Conservation (phyloP, 2,113 vertebrate species). For the Ascaphus truei region DNA sequence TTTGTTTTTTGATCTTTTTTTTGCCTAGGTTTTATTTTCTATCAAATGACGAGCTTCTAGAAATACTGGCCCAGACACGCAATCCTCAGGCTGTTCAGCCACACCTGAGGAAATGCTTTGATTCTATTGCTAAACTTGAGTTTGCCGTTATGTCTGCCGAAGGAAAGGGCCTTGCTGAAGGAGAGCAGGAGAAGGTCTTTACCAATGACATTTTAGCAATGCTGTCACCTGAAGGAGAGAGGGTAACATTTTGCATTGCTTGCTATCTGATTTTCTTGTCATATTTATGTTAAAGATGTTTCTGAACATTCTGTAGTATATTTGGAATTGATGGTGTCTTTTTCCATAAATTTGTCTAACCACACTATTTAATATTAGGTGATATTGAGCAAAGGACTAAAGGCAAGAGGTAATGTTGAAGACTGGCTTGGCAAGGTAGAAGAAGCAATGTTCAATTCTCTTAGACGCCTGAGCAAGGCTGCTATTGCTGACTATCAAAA, state of each 20-base stretch:
- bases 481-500: slow-evolving; percentile 72
- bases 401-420: slow-evolving; percentile 77
- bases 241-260: slow-evolving; percentile 46
- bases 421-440: slow-evolving; percentile 83
- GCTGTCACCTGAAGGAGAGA: slow-evolving; percentile 77
- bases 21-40: slow-evolving; percentile 79
- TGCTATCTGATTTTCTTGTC: background rate
- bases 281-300: too few relatives aligned
- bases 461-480: slow-evolving; percentile 68
- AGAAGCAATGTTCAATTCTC: slow-evolving; percentile 73
- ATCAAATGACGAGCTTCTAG: slow-evolving; percentile 79
- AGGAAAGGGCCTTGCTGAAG: slow-evolving; percentile 40
- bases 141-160: slow-evolving; percentile 59
- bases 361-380: slow-evolving; percentile 54
- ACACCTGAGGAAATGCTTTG: slow-evolving; percentile 81
- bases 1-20: slow-evolving; percentile 4
- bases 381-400: slow-evolving; percentile 69
- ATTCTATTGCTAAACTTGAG: slow-evolving; percentile 69
- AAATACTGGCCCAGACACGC: slow-evolving; percentile 78
- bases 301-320: too few relatives aligned
- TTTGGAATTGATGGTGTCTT: too few relatives aligned
- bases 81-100: slow-evolving; percentile 82
- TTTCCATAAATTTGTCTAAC: background rate
- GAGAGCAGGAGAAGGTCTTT: slow-evolving; percentile 61
- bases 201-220: slow-evolving; percentile 77